Evolutionary conservation across 2,888 invertebrate species (phyloP).

Genomic region (Cataglyphis livida): DNA sequence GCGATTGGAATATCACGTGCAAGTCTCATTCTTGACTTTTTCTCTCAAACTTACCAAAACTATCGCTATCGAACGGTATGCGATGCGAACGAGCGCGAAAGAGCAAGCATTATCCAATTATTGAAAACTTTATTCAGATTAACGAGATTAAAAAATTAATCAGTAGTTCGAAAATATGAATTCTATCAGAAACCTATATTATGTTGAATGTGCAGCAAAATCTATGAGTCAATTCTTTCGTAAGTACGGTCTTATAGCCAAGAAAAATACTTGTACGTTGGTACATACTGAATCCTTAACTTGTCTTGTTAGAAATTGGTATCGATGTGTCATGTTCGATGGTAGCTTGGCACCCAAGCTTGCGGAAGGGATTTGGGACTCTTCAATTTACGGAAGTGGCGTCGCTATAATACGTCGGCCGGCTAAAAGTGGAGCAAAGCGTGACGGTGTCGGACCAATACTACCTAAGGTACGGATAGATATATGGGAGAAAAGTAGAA

Average conservation of each 20-base stretch:
- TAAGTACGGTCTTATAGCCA: background rate
- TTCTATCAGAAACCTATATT: background rate
- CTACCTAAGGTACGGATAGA: slow-evolving; percentile 22
- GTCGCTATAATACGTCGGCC: slow-evolving; percentile 43
- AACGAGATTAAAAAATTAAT: slow-evolving; percentile 8
- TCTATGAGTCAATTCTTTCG: background rate
- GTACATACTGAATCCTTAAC: slow-evolving; percentile 23
- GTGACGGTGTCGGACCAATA: slow-evolving; percentile 36
- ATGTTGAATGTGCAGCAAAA: background rate
- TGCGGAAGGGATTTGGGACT: slow-evolving; percentile 30
- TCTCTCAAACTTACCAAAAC: slow-evolving; percentile 22
- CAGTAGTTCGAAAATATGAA: background rate
- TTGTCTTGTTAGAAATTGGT: slow-evolving; percentile 48
- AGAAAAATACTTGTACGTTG: background rate
- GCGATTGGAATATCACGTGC: slow-evolving; percentile 50
- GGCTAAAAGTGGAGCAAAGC: slow-evolving; percentile 42
- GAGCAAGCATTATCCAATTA: background rate
- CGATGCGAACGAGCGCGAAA: background rate
- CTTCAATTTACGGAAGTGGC: slow-evolving; percentile 57
- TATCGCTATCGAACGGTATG: slow-evolving; percentile 20
- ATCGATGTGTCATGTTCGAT: slow-evolving; percentile 29
- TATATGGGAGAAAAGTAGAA: slow-evolving; percentile 4
- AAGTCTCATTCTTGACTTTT: slow-evolving; percentile 28
- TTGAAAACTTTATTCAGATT: slow-evolving; percentile 8
- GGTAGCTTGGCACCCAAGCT: slow-evolving; percentile 35